phyloP scores from a whole-genome alignment of 1,140 invertebrate species.

The Panulirus ornatus region DNA sequence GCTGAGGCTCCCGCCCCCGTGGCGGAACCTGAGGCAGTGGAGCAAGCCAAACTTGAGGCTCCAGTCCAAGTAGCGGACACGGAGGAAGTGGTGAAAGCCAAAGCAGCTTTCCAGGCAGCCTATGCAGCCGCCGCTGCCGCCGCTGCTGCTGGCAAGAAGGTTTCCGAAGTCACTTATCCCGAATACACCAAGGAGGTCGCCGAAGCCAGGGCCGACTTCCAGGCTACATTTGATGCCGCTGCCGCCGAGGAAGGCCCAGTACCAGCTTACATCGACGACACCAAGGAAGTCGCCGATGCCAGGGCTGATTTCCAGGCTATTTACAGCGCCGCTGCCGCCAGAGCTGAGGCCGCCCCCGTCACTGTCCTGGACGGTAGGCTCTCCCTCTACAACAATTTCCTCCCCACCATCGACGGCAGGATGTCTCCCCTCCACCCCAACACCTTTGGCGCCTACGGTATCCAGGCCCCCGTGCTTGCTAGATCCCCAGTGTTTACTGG shows the following conservation, averaged over 20 bases:
- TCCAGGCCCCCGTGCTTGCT: not conserved
- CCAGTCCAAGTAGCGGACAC: not conserved
- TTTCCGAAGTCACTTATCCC: too few relatives aligned
- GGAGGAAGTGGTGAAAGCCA: not conserved
- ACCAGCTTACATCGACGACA: too few relatives aligned
- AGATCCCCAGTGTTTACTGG: not conserved
- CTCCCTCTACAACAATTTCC: not conserved
- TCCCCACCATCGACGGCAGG: constrained; percentile 14
- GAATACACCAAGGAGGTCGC: too few relatives aligned
- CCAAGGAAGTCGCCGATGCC: constrained; percentile 36
- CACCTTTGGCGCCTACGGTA: not conserved
- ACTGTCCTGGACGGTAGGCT: not conserved
- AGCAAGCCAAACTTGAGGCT: constrained; percentile 44
- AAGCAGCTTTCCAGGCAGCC: not conserved
- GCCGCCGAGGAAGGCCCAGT: too few relatives aligned
- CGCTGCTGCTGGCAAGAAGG: too few relatives aligned
- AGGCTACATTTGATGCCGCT: too few relatives aligned
- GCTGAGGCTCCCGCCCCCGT: constrained; percentile 26
- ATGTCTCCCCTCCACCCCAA: not conserved
- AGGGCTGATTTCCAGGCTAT: constrained; percentile 38
- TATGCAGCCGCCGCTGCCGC: too few relatives aligned
- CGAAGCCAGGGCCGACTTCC: too few relatives aligned
- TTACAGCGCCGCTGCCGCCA: too few relatives aligned
- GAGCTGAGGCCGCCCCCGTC: constrained; percentile 17
- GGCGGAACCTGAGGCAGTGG: constrained; percentile 46